These are phyloP conservation scores for Drosophila leontia DNA, from an alignment of 1,140 invertebrate genomes.

Conservation along the genomic window DNA sequence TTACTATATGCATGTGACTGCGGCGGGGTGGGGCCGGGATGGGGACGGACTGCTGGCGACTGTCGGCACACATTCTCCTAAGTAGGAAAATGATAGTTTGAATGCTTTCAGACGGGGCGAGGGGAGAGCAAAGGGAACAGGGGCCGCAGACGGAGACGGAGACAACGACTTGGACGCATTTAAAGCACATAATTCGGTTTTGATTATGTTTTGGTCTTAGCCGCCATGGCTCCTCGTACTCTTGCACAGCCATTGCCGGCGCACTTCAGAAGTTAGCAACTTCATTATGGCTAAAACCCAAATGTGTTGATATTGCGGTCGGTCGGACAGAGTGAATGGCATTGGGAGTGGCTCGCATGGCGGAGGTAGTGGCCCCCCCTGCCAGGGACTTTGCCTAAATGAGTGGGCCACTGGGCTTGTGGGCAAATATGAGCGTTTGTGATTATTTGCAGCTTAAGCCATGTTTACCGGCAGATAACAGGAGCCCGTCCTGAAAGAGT, in stretches of 20 bases:
- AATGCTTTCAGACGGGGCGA: constrained; percentile 63
- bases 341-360: constrained; percentile 22
- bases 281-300: constrained; percentile 83
- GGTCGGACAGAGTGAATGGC: constrained; percentile 43
- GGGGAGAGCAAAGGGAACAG: constrained; percentile 22
- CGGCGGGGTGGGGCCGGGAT: not conserved
- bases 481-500: constrained; percentile 46
- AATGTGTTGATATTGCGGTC: constrained; percentile 82
- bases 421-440: constrained; percentile 66
- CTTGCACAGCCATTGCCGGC: constrained; percentile 44
- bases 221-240: constrained; percentile 27
- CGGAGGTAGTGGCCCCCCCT: not conserved
- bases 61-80: constrained; percentile 80
- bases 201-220: constrained; percentile 82
- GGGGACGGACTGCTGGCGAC: constrained; percentile 71
- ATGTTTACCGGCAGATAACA: constrained; percentile 57
- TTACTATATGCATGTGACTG: constrained; percentile 68
- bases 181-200: constrained; percentile 84
- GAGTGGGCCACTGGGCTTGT: constrained; percentile 66
- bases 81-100: constrained; percentile 83
- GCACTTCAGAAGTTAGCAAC: constrained; percentile 77
- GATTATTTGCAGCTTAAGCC: constrained; percentile 73
- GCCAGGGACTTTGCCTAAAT: constrained; percentile 53
- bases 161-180: constrained; percentile 66
- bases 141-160: constrained; percentile 18